Conservation (phyloP, 2,888 invertebrate species). For the Iselma pallidipennis region DNA sequence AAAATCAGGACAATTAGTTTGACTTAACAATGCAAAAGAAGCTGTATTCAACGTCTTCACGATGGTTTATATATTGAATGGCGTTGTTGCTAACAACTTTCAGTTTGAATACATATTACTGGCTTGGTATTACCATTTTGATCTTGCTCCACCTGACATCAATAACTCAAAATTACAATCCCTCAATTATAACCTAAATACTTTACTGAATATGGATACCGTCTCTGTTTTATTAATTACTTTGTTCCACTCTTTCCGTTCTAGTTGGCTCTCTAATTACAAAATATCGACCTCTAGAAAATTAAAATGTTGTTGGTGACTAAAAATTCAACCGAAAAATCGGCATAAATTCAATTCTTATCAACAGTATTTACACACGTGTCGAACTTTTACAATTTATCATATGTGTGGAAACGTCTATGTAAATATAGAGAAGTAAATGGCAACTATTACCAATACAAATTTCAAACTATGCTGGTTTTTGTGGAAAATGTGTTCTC, state of each 20-base stretch:
- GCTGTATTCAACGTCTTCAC: conserved; percentile 17
- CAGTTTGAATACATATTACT: conserved; percentile 18
- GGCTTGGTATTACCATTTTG: not conserved
- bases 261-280: not conserved
- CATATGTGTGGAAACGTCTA: too few species aligned
- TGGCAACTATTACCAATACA: too few species aligned
- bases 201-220: not conserved
- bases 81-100: too few species aligned
- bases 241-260: conserved; percentile 2
- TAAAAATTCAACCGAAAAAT: too few species aligned
- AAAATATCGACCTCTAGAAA: not conserved
- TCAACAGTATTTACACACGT: too few species aligned
- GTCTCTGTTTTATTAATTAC: conserved; percentile 14
- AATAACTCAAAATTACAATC: conserved; percentile 20
- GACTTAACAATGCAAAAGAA: not conserved
- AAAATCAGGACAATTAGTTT: conserved; percentile 26
- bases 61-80: not conserved
- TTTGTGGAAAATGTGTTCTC: too few species aligned
- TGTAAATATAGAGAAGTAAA: too few species aligned
- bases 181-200: conserved; percentile 21
- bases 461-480: too few species aligned
- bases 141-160: conserved; percentile 18
- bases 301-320: conserved; percentile 1
- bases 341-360: too few species aligned
- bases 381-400: too few species aligned